Evolutionary conservation across 2,113 vertebrate genomes (phyloP).

Genomic region (Prietella phreatophila): DNA sequence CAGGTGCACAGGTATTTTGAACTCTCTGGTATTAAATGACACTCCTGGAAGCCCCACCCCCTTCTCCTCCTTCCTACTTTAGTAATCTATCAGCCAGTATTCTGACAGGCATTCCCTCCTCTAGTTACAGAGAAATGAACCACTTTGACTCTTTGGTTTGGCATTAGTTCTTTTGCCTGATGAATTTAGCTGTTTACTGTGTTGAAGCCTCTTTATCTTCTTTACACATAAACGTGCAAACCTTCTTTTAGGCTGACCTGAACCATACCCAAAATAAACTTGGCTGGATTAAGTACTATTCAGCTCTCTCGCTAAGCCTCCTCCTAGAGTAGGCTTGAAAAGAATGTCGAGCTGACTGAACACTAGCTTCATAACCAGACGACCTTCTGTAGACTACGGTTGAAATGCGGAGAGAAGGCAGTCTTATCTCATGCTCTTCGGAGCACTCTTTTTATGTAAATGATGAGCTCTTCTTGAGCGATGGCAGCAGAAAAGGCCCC

Average conservation of each 20-base stretch:
- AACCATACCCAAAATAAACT: not conserved
- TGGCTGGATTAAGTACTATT: not conserved
- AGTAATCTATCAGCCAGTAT: not conserved
- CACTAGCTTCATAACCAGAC: not conserved
- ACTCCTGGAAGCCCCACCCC: not conserved
- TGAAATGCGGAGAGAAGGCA: not conserved
- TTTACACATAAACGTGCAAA: not conserved
- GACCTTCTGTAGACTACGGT: not conserved
- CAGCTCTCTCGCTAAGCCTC: constrained; percentile 2
- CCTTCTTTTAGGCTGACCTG: not conserved
- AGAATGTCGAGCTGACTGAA: not conserved
- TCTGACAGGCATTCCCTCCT: not conserved
- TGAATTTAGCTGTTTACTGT: not conserved
- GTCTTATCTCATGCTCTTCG: not conserved
- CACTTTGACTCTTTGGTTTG: not conserved
- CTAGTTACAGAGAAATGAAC: not conserved
- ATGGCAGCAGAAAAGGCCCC: not conserved
- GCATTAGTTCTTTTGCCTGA: not conserved
- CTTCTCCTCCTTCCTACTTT: not conserved
- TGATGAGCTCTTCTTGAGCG: not conserved
- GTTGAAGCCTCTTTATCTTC: not conserved
- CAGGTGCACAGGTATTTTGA: not conserved
- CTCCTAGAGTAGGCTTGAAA: not conserved
- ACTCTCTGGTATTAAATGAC: not conserved
- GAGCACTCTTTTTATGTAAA: not conserved